phyloP scores from a whole-genome alignment of 2,113 vertebrate species.

The Eurystomus gularis region DNA sequence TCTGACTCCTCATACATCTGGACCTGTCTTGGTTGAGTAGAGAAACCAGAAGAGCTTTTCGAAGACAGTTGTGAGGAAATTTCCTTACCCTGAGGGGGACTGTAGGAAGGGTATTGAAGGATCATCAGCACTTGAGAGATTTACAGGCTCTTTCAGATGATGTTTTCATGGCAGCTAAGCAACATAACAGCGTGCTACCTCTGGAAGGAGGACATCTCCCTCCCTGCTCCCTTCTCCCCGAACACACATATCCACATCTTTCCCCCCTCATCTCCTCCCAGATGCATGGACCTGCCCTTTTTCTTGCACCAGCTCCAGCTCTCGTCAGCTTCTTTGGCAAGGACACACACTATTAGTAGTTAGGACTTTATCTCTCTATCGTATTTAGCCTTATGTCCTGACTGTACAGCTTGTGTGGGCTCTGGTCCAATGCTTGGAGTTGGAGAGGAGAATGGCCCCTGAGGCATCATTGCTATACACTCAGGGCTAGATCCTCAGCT shows the following conservation, averaged over 20 bases:
- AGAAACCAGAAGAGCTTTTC: neutral
- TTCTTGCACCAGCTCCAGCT: neutral
- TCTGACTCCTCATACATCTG: neutral
- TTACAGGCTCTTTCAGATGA: neutral
- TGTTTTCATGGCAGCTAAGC: neutral
- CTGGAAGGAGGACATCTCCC: neutral
- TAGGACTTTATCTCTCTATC: neutral
- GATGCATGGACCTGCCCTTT: neutral
- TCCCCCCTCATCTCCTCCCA: neutral
- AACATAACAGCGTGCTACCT: neutral
- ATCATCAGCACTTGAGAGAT: neutral
- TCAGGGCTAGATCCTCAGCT: neutral
- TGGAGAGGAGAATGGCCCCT: fast-evolving
- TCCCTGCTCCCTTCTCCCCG: neutral
- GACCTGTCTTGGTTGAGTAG: neutral
- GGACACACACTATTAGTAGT: neutral
- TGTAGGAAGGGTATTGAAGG: neutral
- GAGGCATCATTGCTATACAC: neutral
- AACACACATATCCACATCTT: neutral
- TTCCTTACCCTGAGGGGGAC: neutral
- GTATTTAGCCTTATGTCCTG: neutral
- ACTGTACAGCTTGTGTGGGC: neutral
- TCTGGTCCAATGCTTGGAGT: neutral
- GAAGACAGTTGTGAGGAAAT: neutral
- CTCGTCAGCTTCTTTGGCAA: neutral